Evolutionary conservation across 2,888 invertebrate species (phyloP), one percentile per base, ranked within the genome.

Genomic region (Volucella zonaria): DNA sequence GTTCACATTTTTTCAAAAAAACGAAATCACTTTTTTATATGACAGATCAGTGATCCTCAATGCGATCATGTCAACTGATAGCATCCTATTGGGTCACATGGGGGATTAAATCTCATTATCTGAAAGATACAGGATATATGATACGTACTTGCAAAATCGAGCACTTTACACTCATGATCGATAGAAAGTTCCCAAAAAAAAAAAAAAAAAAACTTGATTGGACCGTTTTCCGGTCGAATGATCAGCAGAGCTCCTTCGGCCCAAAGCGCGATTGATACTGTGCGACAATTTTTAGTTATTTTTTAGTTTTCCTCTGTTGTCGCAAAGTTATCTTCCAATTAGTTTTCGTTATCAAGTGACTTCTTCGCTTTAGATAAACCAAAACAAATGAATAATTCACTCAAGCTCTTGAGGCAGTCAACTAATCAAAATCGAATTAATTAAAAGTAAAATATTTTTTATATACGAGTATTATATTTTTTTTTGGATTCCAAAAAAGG

Each of bases 101-200:
- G 10, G 11, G 56, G 61, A 49, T 64, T 59, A 52, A 74, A 66
- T 38, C 45, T 38, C 47, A n/a, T 38, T 64, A 59, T 45, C 8
- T 54, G 18, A 64, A 47, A 43, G n/a, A 51, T 8, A 14, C 12
- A 43, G 4, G 31, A 14, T 47, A 10, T 11, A 23, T n/a, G 9
- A n/a, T 76, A 86, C 85, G 40, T 82, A 86, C 85, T 77, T 86
- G 82, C 51, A 86, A 38, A 18, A 86, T 23, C 42, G 77, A 74
- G 40, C 76, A 82, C 59, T 81, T 77, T 4, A 86, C 11, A 47
- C 85, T 86, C 85, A 86, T 70, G 40, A 18, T 68, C 51, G n/a
- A 47, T 64, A 45, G 47, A 74, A 56, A 40, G 67, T 56, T 56
- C 3, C 8, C 40, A n/a, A 2, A 12, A 15, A 11, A 38, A 12